Percentiles rank a stretch among this genome's conserved stretches.
Conservation (phyloP, 2,888 invertebrate genomes). For the Athalia cordata region DNA sequence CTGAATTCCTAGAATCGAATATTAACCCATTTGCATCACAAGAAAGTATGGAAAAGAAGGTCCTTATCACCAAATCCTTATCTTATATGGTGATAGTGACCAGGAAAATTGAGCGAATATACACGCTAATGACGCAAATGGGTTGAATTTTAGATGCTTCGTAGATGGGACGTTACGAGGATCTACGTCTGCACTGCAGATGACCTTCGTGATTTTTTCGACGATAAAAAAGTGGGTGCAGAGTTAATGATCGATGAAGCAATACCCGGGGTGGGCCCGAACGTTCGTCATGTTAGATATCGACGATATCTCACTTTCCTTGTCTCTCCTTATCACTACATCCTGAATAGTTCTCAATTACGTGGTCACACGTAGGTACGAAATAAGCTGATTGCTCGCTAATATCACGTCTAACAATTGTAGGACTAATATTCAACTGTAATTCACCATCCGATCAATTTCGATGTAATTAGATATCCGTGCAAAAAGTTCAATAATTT, state of each 20-base stretch:
- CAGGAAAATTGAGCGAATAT: too few species aligned
- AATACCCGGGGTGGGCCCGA: constrained; percentile 20
- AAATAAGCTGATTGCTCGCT: not conserved
- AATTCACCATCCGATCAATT: too few species aligned
- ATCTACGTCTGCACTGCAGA: constrained; percentile 3
- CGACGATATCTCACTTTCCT: constrained; percentile 24
- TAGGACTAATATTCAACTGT: not conserved
- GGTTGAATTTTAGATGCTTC: not conserved
- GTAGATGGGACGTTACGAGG: not conserved
- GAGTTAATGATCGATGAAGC: constrained; percentile 28
- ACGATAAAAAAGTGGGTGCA: constrained; percentile 10
- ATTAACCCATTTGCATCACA: too few species aligned
- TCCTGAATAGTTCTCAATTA: constrained; percentile 1
- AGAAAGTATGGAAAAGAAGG: too few species aligned
- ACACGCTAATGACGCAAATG: too few species aligned
- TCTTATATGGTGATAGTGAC: too few species aligned
- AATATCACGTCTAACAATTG: not conserved
- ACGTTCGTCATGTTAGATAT: constrained; percentile 20
- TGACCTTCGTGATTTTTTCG: constrained; percentile 11
- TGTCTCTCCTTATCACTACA: constrained; percentile 39
- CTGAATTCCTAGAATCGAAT: too few species aligned
- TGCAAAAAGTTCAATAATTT: too few species aligned
- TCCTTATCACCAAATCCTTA: too few species aligned
- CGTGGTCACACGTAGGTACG: not conserved
- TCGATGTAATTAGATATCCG: too few species aligned